A percentile compares a stretch with the other conserved stretches of the same genome.
Evolutionary conservation across 2,888 invertebrate genomes (phyloP).

Genomic region (Machimus rusticus): DNA sequence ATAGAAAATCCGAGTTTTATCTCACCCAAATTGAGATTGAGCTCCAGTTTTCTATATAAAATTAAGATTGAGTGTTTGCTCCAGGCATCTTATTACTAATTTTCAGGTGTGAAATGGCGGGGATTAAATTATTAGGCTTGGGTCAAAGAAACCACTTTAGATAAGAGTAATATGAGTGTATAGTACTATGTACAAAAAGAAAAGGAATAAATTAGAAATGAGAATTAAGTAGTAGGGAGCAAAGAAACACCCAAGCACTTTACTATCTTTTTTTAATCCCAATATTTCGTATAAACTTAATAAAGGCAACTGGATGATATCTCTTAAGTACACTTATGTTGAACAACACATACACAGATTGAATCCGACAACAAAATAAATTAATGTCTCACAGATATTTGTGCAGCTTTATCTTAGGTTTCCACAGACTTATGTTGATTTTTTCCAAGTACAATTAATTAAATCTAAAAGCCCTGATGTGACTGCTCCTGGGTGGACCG

Average conservation of each 20-base stretch:
- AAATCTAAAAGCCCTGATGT: constrained; percentile 16
- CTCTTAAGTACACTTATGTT: constrained; percentile 15
- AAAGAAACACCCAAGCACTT: background rate
- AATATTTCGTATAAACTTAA: background rate
- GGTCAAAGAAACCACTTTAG: too few species aligned
- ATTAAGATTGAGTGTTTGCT: background rate
- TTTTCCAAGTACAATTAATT: background rate
- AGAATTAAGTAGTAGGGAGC: background rate
- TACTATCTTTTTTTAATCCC: background rate
- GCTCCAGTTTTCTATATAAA: background rate
- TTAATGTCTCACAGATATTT: constrained; percentile 19
- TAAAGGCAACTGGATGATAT: constrained; percentile 23
- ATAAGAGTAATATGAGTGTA: too few species aligned
- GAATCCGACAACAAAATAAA: constrained; percentile 22
- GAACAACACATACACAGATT: background rate
- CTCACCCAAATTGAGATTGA: too few species aligned
- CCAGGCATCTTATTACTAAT: background rate
- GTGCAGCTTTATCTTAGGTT: constrained; percentile 34
- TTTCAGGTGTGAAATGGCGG: background rate
- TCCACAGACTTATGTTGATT: constrained; percentile 17
- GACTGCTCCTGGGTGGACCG: background rate
- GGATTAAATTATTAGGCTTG: background rate
- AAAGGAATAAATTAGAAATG: too few species aligned
- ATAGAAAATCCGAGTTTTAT: too few species aligned
- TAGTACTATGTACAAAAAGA: too few species aligned